Base-by-base conservation (phyloP, 2,888 invertebrate genomes). In the Idaea straminata region DNA sequence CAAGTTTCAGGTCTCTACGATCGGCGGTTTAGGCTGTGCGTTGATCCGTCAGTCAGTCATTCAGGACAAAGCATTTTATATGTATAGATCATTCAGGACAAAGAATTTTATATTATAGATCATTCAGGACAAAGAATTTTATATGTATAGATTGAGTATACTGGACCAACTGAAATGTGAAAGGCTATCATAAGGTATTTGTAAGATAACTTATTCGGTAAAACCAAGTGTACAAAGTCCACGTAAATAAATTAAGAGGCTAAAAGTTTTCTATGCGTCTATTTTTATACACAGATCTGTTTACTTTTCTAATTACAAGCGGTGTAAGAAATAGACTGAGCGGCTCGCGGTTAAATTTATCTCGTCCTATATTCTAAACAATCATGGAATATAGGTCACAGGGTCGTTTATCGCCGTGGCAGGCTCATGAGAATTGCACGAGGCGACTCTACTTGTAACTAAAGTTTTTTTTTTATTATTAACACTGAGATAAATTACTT, bases 231-330 rank as follows among this genome's bases (percentile, higher is more conserved):
- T 47, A 3, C 47, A 47, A 47, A 47, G 47, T 47, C 13, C 47
- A 47, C 47, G 47, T 47, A 47, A 47, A 47, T 47, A 47, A 69
- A 71, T 65, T 64, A 68, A 62, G 74, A 75, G 47, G 47, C 47
- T 47, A 10, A 47, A 47, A 13, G 64, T 72, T 76, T 77, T 77
- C 77, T 76, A 75, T 77, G 74, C 75, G 73, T 79, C 83, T 87
- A 87, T 86, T 87, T 85, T 67, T 72, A 77, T 74, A 66, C 73
- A 69, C 73, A 77, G 76, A 76, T 72, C 83, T 87, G 86, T 88
- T 87, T 88, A 88, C 86, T 83, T 87, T 85, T 84, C 79, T 88
- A 86, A 88, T 88, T 87, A 84, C 82, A 80, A 81, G 76, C 79
- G 75, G 75, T 78, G 80, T 82, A 81, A 80, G 79, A 85, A 87